Conservation (phyloP, 2,797 vertebrate genomes). For the Natrix natrix region DNA sequence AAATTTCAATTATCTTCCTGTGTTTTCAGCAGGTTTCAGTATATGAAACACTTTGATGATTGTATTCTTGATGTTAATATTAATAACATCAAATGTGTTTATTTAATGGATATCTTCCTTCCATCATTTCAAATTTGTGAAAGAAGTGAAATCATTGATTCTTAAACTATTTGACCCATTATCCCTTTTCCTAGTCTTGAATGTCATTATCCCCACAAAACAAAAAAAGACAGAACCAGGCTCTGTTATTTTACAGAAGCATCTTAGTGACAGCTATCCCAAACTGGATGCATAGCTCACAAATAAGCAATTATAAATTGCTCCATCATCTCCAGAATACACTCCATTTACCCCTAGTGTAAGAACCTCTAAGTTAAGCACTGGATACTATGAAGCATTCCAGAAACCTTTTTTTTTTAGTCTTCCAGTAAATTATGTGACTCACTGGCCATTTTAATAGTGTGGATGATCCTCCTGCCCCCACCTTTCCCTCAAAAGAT, state of each 20-base stretch:
- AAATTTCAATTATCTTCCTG: not conserved
- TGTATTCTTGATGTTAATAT: constrained; percentile 23
- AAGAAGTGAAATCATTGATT: not conserved
- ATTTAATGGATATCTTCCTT: not conserved
- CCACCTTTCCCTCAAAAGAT: not conserved
- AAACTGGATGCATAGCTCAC: not conserved
- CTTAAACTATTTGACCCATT: not conserved
- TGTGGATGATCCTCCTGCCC: not conserved
- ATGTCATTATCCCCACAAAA: not conserved
- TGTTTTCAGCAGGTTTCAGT: not conserved
- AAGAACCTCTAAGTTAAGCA: not conserved
- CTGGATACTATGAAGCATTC: not conserved
- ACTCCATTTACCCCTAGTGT: not conserved
- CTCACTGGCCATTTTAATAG: not conserved
- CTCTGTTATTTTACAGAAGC: not conserved
- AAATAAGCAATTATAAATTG: not conserved
- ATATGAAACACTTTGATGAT: not conserved
- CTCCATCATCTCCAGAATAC: not conserved
- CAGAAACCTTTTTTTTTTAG: not conserved
- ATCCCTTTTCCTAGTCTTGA: not conserved
- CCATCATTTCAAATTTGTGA: not conserved
- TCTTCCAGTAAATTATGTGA: not conserved
- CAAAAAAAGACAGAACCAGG: not conserved
- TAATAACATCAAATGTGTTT: not conserved
- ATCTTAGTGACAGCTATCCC: not conserved